Evolutionary conservation across 2,888 invertebrate species (phyloP).

Genomic region (Iphiclides podalirius): DNA sequence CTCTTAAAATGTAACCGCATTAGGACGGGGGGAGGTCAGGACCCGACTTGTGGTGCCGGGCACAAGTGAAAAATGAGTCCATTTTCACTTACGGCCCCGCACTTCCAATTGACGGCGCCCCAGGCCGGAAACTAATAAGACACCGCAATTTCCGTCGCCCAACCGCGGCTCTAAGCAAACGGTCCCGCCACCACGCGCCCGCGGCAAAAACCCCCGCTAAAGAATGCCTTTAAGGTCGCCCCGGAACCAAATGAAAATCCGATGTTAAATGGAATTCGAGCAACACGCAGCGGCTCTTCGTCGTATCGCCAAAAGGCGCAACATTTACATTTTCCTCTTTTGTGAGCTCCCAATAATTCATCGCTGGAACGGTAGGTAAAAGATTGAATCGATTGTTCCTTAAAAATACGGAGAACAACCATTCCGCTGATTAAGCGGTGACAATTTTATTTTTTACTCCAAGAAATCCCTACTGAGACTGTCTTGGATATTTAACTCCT

Average conservation of each 20-base stretch:
- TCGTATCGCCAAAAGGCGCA: neutral
- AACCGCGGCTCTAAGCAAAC: slow-evolving; percentile 54
- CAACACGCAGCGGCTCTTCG: slow-evolving; percentile 2
- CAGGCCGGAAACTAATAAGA: slow-evolving; percentile 68
- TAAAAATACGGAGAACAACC: no score
- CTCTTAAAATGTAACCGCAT: slow-evolving; percentile 7
- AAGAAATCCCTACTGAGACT: no score
- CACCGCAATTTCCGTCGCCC: slow-evolving; percentile 68
- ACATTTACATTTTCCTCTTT: neutral
- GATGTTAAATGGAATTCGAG: slow-evolving; percentile 10
- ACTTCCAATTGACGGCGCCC: slow-evolving; percentile 53
- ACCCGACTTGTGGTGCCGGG: slow-evolving; percentile 1
- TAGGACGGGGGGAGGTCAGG: neutral
- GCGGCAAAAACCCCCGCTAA: slow-evolving; percentile 49
- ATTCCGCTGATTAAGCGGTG: no score
- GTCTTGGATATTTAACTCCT: no score
- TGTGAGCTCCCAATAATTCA: neutral
- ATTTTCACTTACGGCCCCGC: slow-evolving; percentile 48
- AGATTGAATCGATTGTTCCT: neutral
- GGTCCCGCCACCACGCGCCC: slow-evolving; percentile 51
- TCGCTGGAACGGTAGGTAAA: neutral
- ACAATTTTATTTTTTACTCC: no score
- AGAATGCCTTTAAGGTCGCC: slow-evolving; percentile 34
- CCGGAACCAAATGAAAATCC: slow-evolving; percentile 19
- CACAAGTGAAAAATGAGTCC: slow-evolving; percentile 39